Base-by-base conservation (phyloP, 2,888 invertebrate genomes). In the Drosophila testacea region DNA sequence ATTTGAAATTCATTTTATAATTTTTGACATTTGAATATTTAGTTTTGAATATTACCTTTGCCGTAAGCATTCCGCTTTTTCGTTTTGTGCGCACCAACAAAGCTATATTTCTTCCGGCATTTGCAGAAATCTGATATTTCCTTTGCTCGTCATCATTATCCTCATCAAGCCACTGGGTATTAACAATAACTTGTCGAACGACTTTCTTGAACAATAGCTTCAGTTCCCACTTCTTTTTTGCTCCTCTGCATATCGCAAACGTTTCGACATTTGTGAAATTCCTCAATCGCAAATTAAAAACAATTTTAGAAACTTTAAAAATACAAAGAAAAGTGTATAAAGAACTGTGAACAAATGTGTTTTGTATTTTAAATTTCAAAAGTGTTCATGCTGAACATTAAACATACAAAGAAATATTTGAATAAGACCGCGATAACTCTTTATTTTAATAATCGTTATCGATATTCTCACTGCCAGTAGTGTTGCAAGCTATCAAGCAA, bases 131-230 rank as follows among this genome's bases (percentile, higher is more conserved):
- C 1, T 10, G 34, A 34, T 11, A 32, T n/a, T 22, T 44, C 9
- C 4, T 63, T 57, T 74, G 79, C 4, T 88, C 83, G 0, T 81
- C 83, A 0, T 77, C 59, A 10, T 78, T 16, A 5, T 81, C 73
- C 1, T 6, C 77, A 27, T 75, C 69, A 4, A 91, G 63, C 90
- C 91, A 91, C 9, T 76, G 69, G 16, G 79, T 74, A 60, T 95
- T 95, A 6, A 93, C 93, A 79, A 95, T 93, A 0, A 94, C 94
- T 73, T 94, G 84, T 1, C 95, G 93, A 0, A 94, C 94, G 0
- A 94, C 74, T 1, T 94, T 94, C 47, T 93, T 93, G 76, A 95
- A 95, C 61, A 93, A 91, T 69, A 93, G 93, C 90, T 93, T 94
- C 0, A 94, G 94, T 13, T 89, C 90, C 57, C 93, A 93, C 67